Base-by-base conservation (phyloP, 2,113 vertebrate species). In the Dendropsophus ebraccatus region DNA sequence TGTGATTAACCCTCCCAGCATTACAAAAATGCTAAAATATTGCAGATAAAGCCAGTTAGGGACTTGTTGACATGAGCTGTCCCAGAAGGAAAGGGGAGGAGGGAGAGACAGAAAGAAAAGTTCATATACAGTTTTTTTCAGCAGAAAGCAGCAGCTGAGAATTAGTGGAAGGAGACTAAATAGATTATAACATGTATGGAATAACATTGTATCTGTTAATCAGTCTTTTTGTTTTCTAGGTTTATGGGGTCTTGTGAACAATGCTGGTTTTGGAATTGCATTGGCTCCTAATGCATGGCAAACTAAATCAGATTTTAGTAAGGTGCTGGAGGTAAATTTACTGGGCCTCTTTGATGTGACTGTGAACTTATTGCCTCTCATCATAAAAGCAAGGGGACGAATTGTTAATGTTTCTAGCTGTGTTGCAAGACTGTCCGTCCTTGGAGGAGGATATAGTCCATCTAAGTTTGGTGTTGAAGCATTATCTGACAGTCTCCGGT, bases 221-320 rank as follows among this genome's bases (percentile, higher is more conserved):
- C n/a, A 62, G 25, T 2, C 12, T 65, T 30, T 65, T 65, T 65
- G 5, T 65, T 49, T 91, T 92, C 89, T 88, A 94, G 92, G 92
- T 84, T 90, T 93, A 50, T 93, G 91, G 91, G 89, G 91, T 5
- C 84, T 93, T 76, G 91, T 93, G 12, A 94, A 92, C 87, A 93
- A 92, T 49, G 91, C 90, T 1, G 91, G 91, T 0, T 78, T 70
- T 0, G 6, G 0, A 2, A 0, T 67, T 5, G 88, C 91, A 4
- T 1, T 7, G 0, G 90, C 0, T 1, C 93, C 90, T 0, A 91
- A 89, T n/a, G 91, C 93, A 62, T 95, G 94, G 94, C 84, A 93
- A 85, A 88, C 21, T 21, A 90, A 90, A 0, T 95, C 96, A 19
- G 96, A 98, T 84, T 98, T 94, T 86, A 90, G 92, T 0, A 91